phyloP scores from a whole-genome alignment of 2,888 invertebrate species.

The Oxytorus armatus region DNA sequence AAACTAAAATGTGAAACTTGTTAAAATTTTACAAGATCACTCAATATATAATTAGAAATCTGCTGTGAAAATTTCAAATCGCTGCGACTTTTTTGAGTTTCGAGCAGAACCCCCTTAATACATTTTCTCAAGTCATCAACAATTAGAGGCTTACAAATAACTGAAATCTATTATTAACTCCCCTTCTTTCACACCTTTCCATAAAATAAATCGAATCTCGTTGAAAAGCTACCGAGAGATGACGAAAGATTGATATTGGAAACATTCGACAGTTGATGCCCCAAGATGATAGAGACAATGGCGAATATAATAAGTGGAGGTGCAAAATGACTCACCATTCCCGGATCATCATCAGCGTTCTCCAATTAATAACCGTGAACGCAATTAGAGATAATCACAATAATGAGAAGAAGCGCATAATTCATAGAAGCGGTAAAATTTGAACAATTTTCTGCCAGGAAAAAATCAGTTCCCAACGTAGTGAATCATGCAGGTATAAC shows the following conservation, averaged over 20 bases:
- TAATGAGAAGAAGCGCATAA: slow-evolving; percentile 47
- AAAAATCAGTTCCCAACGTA: slow-evolving; percentile 44
- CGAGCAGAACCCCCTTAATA: no score
- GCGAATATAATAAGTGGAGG: slow-evolving; percentile 32
- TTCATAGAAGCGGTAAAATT: slow-evolving; percentile 43
- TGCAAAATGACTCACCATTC: slow-evolving; percentile 33
- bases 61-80: no score
- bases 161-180: background rate
- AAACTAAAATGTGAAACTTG: no score
- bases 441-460: slow-evolving; percentile 31
- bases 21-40: no score
- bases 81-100: no score
- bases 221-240: background rate
- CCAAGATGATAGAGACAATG: slow-evolving; percentile 24
- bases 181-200: background rate
- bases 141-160: slow-evolving; percentile 19
- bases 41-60: no score
- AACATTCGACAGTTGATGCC: background rate
- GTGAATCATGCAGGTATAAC: no score
- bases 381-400: slow-evolving; percentile 49
- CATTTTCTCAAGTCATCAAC: no score
- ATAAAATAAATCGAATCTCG: slow-evolving; percentile 6
- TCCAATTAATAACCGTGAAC: slow-evolving; percentile 35
- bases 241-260: background rate
- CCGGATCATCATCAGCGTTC: slow-evolving; percentile 27